Evolutionary conservation across 2,113 vertebrate genomes (phyloP), one percentile per base, ranked within the genome.

Genomic region (Lethenteron camtschaticum): DNA sequence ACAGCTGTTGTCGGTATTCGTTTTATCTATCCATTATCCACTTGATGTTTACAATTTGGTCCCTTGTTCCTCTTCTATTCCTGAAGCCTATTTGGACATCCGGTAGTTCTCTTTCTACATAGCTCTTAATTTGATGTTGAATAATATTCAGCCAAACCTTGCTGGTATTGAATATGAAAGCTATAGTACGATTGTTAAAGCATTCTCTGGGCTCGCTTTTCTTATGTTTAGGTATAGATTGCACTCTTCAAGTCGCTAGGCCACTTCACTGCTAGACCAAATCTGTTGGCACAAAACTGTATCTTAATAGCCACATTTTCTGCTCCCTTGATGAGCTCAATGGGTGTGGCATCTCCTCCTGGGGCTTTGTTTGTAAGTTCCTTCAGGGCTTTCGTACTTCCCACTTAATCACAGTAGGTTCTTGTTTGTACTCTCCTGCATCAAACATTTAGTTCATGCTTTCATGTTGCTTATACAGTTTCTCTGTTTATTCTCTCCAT

Each of bases 101-200:
- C 14, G 57, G 68, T 59, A 70, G 12, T 72, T 70, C 57, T 70
- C 57, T 13, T 58, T 60, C 71, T 59, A 70, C 70, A 56, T 70
- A 58, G 41, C n/a, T 58, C 58, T 70, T 16, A 12, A 70, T 55
- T 68, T 41, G 70, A 16, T 9, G 24, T 70, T 70, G 71, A 55
- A 69, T 55, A 56, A 72, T 72, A n/a, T 72, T 72, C 14, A 72
- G 71, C 68, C 69, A 56, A 5, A 72, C 20, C 12, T n/a, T 72
- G 68, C 71, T 69, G 68, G 68, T 69, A 72, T 72, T 68, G 58
- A 57, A 69, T 18, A 69, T 72, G 12, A 68, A n/a, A 41, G 56
- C 71, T 58, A 57, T 69, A 11, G 68, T 69, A 11, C 55, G 13
- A 7, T 41, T 41, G 41, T 41, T 41, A 7, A 7, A 70, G 55